Conservation (phyloP, 2,113 vertebrate species). For the Sturnus vulgaris region DNA sequence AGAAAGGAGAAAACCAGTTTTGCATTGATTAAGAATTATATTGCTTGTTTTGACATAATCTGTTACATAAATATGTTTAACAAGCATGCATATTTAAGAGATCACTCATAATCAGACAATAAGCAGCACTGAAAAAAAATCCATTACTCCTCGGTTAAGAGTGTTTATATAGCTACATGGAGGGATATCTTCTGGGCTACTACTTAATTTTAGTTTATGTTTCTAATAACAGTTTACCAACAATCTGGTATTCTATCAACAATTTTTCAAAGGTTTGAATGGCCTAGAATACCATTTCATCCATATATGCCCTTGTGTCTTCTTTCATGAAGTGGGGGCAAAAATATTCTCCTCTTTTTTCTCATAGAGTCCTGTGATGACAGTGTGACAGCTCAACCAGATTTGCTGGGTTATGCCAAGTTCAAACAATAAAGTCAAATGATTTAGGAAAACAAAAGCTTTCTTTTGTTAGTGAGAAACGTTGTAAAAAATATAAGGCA, state of each 20-base stretch:
- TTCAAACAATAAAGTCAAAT: not conserved
- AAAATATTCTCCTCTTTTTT: not conserved
- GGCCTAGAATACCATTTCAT: not conserved
- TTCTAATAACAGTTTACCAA: not conserved
- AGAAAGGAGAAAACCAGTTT: not conserved
- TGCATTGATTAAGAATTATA: not conserved
- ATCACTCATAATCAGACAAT: not conserved
- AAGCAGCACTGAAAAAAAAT: not conserved
- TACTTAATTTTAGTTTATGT: not conserved
- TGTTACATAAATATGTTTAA: not conserved
- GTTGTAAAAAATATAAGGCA: not conserved
- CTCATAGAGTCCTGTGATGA: not conserved
- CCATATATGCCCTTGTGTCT: not conserved
- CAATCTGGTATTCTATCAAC: not conserved
- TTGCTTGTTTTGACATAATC: not conserved
- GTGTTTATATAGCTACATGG: not conserved
- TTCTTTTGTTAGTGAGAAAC: not conserved
- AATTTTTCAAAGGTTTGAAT: not conserved
- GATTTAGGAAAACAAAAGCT: not conserved
- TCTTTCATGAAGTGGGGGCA: not conserved
- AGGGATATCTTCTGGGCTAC: not conserved
- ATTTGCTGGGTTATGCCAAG: not conserved
- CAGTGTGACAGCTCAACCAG: not conserved
- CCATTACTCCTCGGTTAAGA: not conserved
- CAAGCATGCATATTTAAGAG: not conserved